Base-by-base conservation (phyloP, 2,797 vertebrate species). In the Hydrolagus colliei region DNA sequence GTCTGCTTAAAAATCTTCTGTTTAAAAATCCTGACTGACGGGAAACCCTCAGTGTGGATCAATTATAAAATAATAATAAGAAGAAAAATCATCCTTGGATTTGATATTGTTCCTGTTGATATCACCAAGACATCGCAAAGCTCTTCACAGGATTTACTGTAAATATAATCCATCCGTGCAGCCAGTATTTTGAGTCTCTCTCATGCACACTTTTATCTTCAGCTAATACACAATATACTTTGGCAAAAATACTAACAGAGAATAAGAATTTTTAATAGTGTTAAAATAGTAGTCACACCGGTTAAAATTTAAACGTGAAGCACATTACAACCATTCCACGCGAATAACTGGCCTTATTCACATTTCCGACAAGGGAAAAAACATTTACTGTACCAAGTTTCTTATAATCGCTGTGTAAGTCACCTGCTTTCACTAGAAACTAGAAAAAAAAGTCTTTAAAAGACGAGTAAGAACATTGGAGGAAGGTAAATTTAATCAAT, bases 401-500 rank as follows among this genome's bases (percentile, higher is more conserved):
- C 52, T 61, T 41, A n/a, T 62, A 65, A 1, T 63, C 67, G 65
- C 32, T 22, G 32, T 13, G 14, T n/a, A 32, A 80, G 16, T 27
- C 16, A 80, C 78, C 63, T 14, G 16, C 32, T 67, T 27, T 65
- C 4, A 65, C 62, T 63, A 80, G 62, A 32, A 5, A 67, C 67
- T 67, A 67, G 65, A 65, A 80, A 61, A 67, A 80, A 65, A 80
- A 61, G 27, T 22, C 62, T 63, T 80, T 27, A 27, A 80, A 65
- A 16, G 22, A 27, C 13, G 27, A 18, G 7, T 67, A 32, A 80
- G 6, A 32, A 27, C 62, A 65, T 32, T 27, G 65, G 13, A 80
- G 22, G 62, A 80, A 35, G 65, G 78, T n/a, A 80, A 80, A 80
- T 80, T 65, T 80, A 59, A 80, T 27, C 61, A 27, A 32, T 6